These are phyloP conservation scores for Sapajus apella DNA, from an alignment of 2,113 vertebrate species.

Conservation along the genomic window DNA sequence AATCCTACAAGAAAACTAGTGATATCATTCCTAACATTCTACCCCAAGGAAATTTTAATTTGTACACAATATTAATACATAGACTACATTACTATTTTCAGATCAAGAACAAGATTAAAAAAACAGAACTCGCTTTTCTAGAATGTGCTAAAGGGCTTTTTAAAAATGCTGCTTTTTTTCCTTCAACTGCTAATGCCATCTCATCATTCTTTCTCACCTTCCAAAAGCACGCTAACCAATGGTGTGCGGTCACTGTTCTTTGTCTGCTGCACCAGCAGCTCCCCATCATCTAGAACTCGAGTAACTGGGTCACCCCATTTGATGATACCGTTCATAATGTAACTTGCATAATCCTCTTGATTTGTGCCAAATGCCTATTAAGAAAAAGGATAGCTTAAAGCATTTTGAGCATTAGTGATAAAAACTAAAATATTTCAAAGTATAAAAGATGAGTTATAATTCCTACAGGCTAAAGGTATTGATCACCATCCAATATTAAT, in stretches of 20 bases:
- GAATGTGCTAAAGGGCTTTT: not conserved
- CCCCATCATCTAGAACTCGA: conserved; percentile 92
- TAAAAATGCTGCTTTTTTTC: not conserved
- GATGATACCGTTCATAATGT: conserved; percentile 98
- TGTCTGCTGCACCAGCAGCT: conserved; percentile 95
- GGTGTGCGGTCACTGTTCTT: conserved; percentile 98
- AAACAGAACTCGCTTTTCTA: not conserved
- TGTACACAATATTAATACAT: not conserved
- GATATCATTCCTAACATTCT: conserved; percentile 32
- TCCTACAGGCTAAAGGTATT: not conserved
- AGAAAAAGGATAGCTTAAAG: conserved; percentile 29
- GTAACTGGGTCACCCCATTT: conserved; percentile 96
- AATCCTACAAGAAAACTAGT: conserved; percentile 17
- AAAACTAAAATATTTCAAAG: conserved; percentile 22
- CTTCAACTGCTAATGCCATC: not conserved
- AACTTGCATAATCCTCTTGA: conserved; percentile 97
- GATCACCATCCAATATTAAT: conserved; percentile 7
- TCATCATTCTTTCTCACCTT: conserved; percentile 85
- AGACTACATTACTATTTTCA: not conserved
- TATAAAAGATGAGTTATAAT: conserved; percentile 9
- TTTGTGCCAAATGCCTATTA: conserved; percentile 96
- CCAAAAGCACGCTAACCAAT: conserved; percentile 94
- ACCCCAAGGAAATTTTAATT: not conserved
- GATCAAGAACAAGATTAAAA: conserved; percentile 18
- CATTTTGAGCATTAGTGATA: conserved; percentile 15